These are phyloP conservation scores for Danionella dracula DNA, from an alignment of 2,797 vertebrate species.

Conservation along the genomic window DNA sequence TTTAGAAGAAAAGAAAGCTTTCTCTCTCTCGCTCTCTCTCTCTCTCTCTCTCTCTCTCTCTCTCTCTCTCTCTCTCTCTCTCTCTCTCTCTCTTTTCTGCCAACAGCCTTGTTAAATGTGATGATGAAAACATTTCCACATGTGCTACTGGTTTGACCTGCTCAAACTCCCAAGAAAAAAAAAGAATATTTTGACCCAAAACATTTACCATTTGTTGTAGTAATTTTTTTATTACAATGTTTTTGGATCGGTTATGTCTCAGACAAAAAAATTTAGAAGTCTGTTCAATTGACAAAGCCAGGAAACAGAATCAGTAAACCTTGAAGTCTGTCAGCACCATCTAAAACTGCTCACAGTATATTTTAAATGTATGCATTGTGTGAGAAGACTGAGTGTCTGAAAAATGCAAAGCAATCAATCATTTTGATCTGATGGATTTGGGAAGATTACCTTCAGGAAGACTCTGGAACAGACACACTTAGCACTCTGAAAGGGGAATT, in stretches of 20 bases:
- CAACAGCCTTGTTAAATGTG: slow-evolving; percentile 43
- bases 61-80: slow-evolving; percentile 2
- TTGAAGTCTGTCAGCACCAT: background rate
- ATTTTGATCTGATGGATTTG: slow-evolving; percentile 33
- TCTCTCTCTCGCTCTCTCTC: background rate
- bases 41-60: background rate
- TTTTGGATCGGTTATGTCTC: background rate
- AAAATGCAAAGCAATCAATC: slow-evolving; percentile 34
- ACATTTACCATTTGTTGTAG: too few relatives aligned
- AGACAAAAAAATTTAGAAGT: too few relatives aligned
- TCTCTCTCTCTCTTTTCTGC: slow-evolving; percentile 10
- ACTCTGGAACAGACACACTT: background rate
- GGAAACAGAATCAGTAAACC: slow-evolving; percentile 6
- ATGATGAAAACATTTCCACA: slow-evolving; percentile 47
- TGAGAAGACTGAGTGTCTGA: slow-evolving; percentile 2
- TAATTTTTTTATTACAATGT: background rate
- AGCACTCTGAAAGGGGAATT: background rate
- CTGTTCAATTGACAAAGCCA: background rate
- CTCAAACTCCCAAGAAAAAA: slow-evolving; percentile 4
- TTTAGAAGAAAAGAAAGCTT: slow-evolving; percentile 16
- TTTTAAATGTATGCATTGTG: slow-evolving; percentile 9
- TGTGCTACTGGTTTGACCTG: slow-evolving; percentile 46
- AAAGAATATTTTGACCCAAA: background rate
- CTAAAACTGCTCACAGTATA: background rate
- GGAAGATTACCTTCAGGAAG: slow-evolving; percentile 13